Evolutionary conservation across 2,888 invertebrate genomes (phyloP), one percentile per base, ranked within the genome.

Genomic region (Andricus quercusramuli): DNA sequence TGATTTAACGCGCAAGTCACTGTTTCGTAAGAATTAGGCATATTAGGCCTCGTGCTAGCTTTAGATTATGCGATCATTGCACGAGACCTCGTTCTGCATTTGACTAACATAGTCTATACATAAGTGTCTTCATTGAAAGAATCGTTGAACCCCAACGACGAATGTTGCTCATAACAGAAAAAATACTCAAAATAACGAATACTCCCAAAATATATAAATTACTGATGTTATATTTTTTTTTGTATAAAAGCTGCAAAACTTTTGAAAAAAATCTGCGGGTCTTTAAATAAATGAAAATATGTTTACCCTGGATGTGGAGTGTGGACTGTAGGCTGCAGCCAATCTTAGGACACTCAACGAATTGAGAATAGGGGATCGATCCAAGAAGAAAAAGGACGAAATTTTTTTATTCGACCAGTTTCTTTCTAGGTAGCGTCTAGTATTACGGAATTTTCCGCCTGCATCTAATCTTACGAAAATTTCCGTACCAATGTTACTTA

Each of bases 1-100:
- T 82, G 82, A 84, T 82, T 82, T 80, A 83, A 77, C 78, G 81
- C 78, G 74, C 74, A 79, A 79, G 78, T 77, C 78, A 78, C 56
- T 81, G 77, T 79, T 79, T 80, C n/a, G 79, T 79, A 65, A 66
- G 66, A 79, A 70, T 81, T 81, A 80, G 79, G 79, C 70, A 41
- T 70, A 78, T 79, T 82, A 78, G 66, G 62, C 79, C 66, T 70
- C 70, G 29, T 51, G 25, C 47, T 51, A 29, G 70, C 47, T 51
- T 74, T 29, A 51, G 17, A 70, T 51, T 32, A 68, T 44, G 68
- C 37, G 37, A 62, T 77, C 51, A 13, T 56, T 17, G 29, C 51
- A 74, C 29, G 25, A 74, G 70, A 56, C 70, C 70, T 29, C 51
- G 51, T 74, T 74, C 70, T 74, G 51, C 15, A 64, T 32, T 51